phyloP scores from a whole-genome alignment of 2,797 vertebrate genomes.

The Odontamblyopus rebecca region DNA sequence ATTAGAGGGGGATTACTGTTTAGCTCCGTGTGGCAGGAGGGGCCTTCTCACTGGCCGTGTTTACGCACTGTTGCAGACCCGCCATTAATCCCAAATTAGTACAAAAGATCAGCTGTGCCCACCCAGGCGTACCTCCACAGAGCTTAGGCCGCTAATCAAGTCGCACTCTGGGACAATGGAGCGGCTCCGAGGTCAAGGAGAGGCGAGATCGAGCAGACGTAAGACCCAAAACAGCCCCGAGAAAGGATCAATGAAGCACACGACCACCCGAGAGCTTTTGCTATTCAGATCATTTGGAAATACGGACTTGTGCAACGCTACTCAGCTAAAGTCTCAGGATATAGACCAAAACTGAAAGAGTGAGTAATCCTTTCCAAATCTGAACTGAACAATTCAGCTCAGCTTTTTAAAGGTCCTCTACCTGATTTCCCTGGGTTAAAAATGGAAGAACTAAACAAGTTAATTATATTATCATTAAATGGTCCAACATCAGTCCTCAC shows the following conservation, averaged over 20 bases:
- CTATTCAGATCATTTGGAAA: neutral
- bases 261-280: neutral
- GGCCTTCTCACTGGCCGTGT: conserved; percentile 92
- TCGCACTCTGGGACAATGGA: conserved; percentile 79
- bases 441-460: no score
- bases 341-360: no score
- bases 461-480: no score
- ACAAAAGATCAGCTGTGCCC: conserved; percentile 98
- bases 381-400: no score
- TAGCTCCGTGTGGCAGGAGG: conserved; percentile 92
- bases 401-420: no score
- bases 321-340: neutral
- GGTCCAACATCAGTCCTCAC: no score
- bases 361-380: no score
- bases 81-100: conserved; percentile 99
- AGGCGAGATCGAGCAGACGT: neutral
- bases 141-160: conserved; percentile 88
- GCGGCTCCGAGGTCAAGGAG: conserved; percentile 53
- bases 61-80: conserved; percentile 95
- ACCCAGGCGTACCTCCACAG: conserved; percentile 84
- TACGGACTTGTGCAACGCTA: neutral
- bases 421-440: no score
- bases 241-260: neutral
- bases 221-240: neutral
- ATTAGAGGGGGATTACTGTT: conserved; percentile 99